phyloP scores from a whole-genome alignment of 2,797 vertebrate genomes.

The Eupleurogrammus muticus region DNA sequence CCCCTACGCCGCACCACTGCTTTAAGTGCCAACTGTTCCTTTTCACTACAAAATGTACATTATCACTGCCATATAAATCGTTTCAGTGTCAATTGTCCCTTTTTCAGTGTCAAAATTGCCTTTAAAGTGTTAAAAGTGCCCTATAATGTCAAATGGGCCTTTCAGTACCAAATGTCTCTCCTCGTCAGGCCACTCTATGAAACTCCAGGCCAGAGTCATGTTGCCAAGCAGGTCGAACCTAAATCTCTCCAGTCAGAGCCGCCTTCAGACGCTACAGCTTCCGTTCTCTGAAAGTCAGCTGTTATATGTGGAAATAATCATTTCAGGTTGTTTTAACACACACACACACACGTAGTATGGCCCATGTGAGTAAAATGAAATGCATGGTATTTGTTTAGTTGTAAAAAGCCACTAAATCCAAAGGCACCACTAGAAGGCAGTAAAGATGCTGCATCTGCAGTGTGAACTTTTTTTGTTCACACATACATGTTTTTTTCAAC shows the following conservation, averaged over 20 bases:
- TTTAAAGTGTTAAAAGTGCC: too few relatives aligned
- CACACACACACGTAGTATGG: too few relatives aligned
- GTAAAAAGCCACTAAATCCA: not conserved
- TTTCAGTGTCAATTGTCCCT: too few relatives aligned
- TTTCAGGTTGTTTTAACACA: not conserved
- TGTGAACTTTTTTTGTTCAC: not conserved
- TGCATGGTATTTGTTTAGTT: not conserved
- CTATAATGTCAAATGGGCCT: too few relatives aligned
- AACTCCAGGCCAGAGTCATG: not conserved
- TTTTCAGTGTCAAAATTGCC: too few relatives aligned
- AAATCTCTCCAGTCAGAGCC: not conserved
- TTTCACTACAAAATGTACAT: too few relatives aligned
- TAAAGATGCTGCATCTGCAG: not conserved
- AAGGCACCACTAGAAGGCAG: conserved; percentile 11
- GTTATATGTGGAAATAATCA: not conserved
- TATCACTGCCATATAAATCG: too few relatives aligned
- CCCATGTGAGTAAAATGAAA: not conserved
- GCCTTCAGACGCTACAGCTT: not conserved
- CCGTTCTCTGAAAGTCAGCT: not conserved
- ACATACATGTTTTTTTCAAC: not conserved
- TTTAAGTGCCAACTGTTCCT: too few relatives aligned
- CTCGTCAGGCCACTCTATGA: not conserved
- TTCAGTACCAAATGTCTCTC: too few relatives aligned
- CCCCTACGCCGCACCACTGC: too few relatives aligned
- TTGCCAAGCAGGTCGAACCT: not conserved